Conservation (phyloP, 2,113 vertebrate genomes). For the Malurus alboscapulatus region DNA sequence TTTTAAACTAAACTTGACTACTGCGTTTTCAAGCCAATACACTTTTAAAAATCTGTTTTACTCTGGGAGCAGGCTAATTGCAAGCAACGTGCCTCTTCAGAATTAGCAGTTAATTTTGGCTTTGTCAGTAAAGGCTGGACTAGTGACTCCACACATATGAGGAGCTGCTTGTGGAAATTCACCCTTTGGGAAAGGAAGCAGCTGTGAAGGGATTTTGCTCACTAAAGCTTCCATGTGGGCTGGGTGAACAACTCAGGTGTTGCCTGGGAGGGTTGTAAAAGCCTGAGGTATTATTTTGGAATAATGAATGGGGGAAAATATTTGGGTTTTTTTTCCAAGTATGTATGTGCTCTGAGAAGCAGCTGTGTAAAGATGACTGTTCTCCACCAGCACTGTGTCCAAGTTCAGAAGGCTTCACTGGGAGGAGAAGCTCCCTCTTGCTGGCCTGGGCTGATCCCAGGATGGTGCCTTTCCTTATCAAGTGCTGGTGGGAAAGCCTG, state of each 20-base stretch:
- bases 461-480: not conserved
- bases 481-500: not conserved
- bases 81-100: constrained; percentile 52
- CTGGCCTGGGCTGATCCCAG: not conserved
- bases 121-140: constrained; percentile 8
- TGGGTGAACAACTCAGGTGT: not conserved
- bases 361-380: not conserved
- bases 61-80: constrained; percentile 21
- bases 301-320: not conserved
- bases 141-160: not conserved
- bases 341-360: not conserved
- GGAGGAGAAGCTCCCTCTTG: not conserved
- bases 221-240: not conserved
- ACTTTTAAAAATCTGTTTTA: constrained; percentile 35
- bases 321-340: not conserved
- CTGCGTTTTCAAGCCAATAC: constrained; percentile 62
- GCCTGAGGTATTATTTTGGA: not conserved
- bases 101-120: constrained; percentile 15
- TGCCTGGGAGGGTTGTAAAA: not conserved
- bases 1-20: constrained; percentile 68
- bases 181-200: not conserved
- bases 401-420: not conserved
- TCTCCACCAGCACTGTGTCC: not conserved
- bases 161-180: constrained; percentile 9
- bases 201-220: not conserved